A percentile compares a stretch with the other conserved stretches of the same genome.
phyloP scores from a whole-genome alignment of 2,113 vertebrate species.

The Progne subis region DNA sequence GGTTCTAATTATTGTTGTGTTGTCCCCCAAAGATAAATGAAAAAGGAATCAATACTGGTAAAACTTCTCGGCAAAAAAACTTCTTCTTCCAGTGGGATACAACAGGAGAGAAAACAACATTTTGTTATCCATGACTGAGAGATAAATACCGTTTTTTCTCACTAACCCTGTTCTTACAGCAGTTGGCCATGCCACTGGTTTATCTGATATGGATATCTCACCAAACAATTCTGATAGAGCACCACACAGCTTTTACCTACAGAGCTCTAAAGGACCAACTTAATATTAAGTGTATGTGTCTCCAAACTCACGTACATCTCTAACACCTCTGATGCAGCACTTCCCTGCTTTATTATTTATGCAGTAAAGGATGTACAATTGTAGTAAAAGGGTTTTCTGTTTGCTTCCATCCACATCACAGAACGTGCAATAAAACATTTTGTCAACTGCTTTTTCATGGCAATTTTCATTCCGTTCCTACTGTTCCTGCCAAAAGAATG shows the following conservation, averaged over 20 bases:
- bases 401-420: background rate
- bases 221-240: background rate
- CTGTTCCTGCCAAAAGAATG: slow-evolving; percentile 5
- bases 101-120: background rate
- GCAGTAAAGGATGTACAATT: background rate
- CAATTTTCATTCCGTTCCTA: slow-evolving; percentile 17
- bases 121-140: background rate
- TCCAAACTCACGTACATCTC: background rate
- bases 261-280: background rate
- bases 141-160: background rate
- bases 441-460: background rate
- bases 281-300: background rate
- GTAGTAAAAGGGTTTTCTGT: background rate
- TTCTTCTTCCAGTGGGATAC: background rate
- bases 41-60: background rate
- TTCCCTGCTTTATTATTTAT: slow-evolving; percentile 22
- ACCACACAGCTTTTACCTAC: background rate
- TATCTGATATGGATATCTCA: background rate
- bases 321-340: background rate
- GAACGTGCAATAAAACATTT: background rate
- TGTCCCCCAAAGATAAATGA: background rate
- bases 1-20: background rate
- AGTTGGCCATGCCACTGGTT: background rate
- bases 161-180: background rate
- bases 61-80: background rate